phyloP scores from a whole-genome alignment of 2,888 invertebrate species.

The Plutella xylostella region DNA sequence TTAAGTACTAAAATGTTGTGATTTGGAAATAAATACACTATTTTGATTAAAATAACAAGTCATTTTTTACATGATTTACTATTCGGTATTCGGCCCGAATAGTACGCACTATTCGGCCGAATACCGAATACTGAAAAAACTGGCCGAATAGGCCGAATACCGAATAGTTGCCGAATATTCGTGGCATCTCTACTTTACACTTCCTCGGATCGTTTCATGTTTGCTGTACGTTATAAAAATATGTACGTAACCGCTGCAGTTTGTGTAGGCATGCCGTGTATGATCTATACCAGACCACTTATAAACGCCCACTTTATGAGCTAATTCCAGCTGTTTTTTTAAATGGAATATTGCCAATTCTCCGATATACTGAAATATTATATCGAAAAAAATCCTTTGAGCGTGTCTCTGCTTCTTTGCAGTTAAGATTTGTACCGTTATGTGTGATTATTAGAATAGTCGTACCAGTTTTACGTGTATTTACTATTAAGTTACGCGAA shows the following conservation, averaged over 20 bases:
- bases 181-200: too few species aligned
- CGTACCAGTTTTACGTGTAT: background rate
- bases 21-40: too few species aligned
- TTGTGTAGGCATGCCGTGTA: conserved; percentile 39
- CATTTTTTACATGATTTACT: too few species aligned
- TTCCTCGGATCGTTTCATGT: background rate
- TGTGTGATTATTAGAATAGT: background rate
- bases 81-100: too few species aligned
- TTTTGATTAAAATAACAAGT: too few species aligned
- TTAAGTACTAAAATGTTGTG: too few species aligned
- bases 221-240: conserved; percentile 48
- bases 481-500: background rate
- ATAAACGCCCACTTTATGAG: conserved; percentile 45
- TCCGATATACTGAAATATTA: too few species aligned
- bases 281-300: conserved; percentile 37
- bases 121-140: too few species aligned
- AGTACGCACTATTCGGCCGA: too few species aligned
- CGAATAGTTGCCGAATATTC: too few species aligned
- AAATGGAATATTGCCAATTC: conserved; percentile 1
- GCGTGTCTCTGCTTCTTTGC: background rate
- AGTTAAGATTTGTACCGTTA: background rate
- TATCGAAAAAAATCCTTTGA: too few species aligned
- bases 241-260: conserved; percentile 37
- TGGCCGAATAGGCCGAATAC: too few species aligned
- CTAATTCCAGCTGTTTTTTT: conserved; percentile 11